Evolutionary conservation across 1,140 invertebrate species (phyloP), one percentile per base, ranked within the genome.

Genomic region (Drosophila melanica): DNA sequence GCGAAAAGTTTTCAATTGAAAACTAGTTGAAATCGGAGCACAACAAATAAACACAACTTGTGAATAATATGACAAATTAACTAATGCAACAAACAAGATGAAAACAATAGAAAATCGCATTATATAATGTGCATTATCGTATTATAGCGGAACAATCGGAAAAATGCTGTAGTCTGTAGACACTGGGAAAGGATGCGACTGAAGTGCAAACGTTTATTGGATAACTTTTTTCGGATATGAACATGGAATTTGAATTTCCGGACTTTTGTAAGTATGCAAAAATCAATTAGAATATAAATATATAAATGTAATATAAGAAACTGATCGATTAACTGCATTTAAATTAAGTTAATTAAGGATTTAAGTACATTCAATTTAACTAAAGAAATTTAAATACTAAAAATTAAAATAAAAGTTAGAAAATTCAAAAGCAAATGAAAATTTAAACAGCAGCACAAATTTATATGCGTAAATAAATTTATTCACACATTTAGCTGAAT

Each of bases 181-280:
- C 20, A 73, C 48, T 44, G 45, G 47, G 55, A 79, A 68, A 86
- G 64, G 68, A 87, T 79, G 82, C 58, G 23, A 68, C 50, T 70
- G 54, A 65, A 76, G 84, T 73, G 37, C 8, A 73, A 73, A 14
- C 33, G 14, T n/a, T 64, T 70, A 44, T 53, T 59, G 59, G 57
- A 74, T 53, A 74, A 69, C 57, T 23, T 54, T 59, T 59, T 44
- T 64, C 47, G 70, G 75, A 64, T 66, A 77, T 77, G 76, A 90
- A 84, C 74, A 91, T 91, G 90, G 90, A 91, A 71, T 90, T 91
- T 77, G 79, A 81, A 70, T 82, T 87, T 68, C 75, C 77, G 58
- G 82, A 79, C 59, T 81, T 86, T 71, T 74, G 82, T 86, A 71
- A 87, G 82, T 87, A 79, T 3, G 18, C 37, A 47, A 70, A 33